Base-by-base conservation (phyloP, 2,888 invertebrate genomes). In the Drosophila sordidula region DNA sequence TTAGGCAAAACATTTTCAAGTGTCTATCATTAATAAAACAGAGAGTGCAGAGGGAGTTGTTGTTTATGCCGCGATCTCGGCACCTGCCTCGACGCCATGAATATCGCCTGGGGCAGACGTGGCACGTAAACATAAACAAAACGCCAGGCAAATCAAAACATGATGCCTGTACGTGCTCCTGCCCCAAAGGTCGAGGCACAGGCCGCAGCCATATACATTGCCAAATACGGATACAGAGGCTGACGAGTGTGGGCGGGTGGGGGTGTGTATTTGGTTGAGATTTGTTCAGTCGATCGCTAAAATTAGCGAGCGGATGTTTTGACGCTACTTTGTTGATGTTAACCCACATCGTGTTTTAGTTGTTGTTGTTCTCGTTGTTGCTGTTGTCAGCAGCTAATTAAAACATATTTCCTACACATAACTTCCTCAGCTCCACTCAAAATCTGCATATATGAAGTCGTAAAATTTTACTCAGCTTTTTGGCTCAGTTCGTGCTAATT, bases 311-410 rank as follows among this genome's bases (percentile, higher is more conserved):
- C 84, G 84, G 75, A 89, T 83, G 84, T 87, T 87, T 83, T 57
- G 56, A 62, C 58, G 81, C 84, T 80, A 82, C 81, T 88, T 82
- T 79, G 81, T 82, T 73, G 76, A 72, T 65, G 78, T 61, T 82
- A 88, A 88, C 89, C 89, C 80, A 88, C 67, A 83, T 88, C 73
- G 63, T 36, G 38, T 38, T 49, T 49, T 65, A 50, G 51, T 36
- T 61, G 38, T 26, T 58, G 26, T 34, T 47, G 45, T 5, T 61
- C 38, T 41, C 49, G 32, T 16, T 71, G 36, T 70, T 67, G 73
- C 67, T 79, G 80, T 86, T 88, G 85, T 84, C 84, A 84, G 82
- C 84, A 87, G 87, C 85, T 87, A 85, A 85, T 85, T 85, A 85
- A 85, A 85, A 87, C 70, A 73, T 75, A 87, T 87, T 87, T 84